These are phyloP conservation scores for Aptenodytes forsteri DNA, from an alignment of 2,113 vertebrate species.

Conservation along the genomic window DNA sequence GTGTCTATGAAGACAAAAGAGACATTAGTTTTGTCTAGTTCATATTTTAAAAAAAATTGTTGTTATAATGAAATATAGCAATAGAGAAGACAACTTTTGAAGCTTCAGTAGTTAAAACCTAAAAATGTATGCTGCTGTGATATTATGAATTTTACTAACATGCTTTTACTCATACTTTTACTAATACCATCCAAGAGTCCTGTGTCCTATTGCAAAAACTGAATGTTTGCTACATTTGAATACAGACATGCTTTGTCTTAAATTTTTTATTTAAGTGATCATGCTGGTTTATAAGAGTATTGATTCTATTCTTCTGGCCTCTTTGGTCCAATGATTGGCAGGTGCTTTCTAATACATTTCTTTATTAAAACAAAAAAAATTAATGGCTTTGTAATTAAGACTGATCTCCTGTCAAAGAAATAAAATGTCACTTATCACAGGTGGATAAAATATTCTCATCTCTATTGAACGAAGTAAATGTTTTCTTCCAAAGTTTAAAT, in stretches of 20 bases:
- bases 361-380: conserved; percentile 77
- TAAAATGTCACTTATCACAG: conserved; percentile 73
- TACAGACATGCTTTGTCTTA: conserved; percentile 16
- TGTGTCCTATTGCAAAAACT: not conserved
- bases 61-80: not conserved
- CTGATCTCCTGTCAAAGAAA: conserved; percentile 67
- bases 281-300: conserved; percentile 35
- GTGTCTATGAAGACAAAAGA: not conserved
- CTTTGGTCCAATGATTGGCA: conserved; percentile 38
- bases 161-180: not conserved
- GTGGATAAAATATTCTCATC: conserved; percentile 76
- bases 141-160: not conserved
- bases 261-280: conserved; percentile 63
- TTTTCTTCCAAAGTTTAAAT: conserved; percentile 80
- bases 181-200: not conserved
- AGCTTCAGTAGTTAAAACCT: not conserved
- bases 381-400: conserved; percentile 68
- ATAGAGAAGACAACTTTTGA: not conserved
- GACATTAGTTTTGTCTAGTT: not conserved
- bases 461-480: conserved; percentile 70
- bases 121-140: not conserved
- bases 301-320: conserved; percentile 28
- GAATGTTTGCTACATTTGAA: not conserved
- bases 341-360: conserved; percentile 57
- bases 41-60: not conserved